Evolutionary conservation across 2,113 vertebrate species (phyloP), one percentile per base, ranked within the genome.

Genomic region (Peucedramus taeniatus): DNA sequence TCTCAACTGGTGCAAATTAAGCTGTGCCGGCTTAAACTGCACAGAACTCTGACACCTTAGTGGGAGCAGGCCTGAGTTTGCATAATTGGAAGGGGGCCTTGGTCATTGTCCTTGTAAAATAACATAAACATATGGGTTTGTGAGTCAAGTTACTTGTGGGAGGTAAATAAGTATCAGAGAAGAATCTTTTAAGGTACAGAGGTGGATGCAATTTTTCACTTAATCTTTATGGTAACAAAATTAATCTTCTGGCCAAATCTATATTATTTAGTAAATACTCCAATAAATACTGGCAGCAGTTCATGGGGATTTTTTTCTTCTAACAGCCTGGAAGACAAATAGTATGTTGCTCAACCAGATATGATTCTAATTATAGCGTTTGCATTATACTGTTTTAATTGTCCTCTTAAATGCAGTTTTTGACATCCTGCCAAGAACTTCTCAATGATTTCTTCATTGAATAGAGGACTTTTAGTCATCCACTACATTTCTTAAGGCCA

Each of bases 301-400:
- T 97, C 74, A 84, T 75, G 92, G 56, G 71, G 91, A 78, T 45
- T 93, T 95, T 95, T 97, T 97, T 93, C 63, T 93, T 95, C 97
- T 94, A 97, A 96, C 44, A 79, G 88, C 66, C 89, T 95, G 66
- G 87, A 97, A 96, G 87, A 94, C 96, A 97, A 97, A 97, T 91
- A 96, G 64, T 85, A 79, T 96, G 88, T 96, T 96, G 95, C 95
- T 97, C 96, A 92, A 84, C 81, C 68, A 97, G 95, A 97, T 97
- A 98, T 88, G 96, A 97, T 98, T 98, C 97, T 97, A 98, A 98
- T 98, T 98, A 98, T 97, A 98, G 96, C 8, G n/a, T 96, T 97
- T 94, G 81, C 90, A 95, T 98, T 98, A 97, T 98, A 91, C 89
- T 64, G 42, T 97, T 98, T 98, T 98, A 98, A 98, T 98, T 98